These are phyloP conservation scores for Aphaenogaster rudis DNA, from an alignment of 1,140 invertebrate species.

Conservation along the genomic window DNA sequence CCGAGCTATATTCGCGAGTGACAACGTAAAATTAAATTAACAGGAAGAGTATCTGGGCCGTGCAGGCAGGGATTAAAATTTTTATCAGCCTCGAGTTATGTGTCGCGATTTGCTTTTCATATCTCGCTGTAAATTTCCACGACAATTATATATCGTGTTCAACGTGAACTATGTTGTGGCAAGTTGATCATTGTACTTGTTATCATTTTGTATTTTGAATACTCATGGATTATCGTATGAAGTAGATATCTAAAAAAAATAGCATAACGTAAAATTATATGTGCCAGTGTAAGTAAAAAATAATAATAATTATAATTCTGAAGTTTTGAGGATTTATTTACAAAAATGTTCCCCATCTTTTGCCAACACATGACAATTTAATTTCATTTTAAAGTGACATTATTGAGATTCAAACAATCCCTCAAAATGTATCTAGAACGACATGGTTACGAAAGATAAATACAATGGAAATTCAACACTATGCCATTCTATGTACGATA, in stretches of 20 bases:
- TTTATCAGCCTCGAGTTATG: slow-evolving; percentile 44
- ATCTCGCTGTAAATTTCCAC: slow-evolving; percentile 48
- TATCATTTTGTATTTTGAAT: slow-evolving; percentile 7
- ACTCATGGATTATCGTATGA: neutral
- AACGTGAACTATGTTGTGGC: slow-evolving; percentile 1
- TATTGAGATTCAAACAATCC: slow-evolving; percentile 15
- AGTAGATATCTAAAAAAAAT: neutral
- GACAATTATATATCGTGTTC: slow-evolving; percentile 31
- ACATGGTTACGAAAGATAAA: slow-evolving; percentile 49
- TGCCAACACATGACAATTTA: neutral
- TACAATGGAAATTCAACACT: slow-evolving; percentile 51
- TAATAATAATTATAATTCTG: neutral
- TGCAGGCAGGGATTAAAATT: slow-evolving; percentile 41
- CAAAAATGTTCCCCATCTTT: neutral
- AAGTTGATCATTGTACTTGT: slow-evolving; percentile 7
- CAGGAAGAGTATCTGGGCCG: slow-evolving; percentile 13
- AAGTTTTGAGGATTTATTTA: neutral
- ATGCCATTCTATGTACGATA: slow-evolving; percentile 30
- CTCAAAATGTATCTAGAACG: slow-evolving; percentile 37
- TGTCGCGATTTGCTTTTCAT: slow-evolving; percentile 48
- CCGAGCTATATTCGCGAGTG: slow-evolving; percentile 24
- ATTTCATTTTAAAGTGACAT: slow-evolving; percentile 32
- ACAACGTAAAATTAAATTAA: slow-evolving; percentile 57
- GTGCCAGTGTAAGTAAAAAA: neutral
- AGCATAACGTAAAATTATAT: neutral